Percentiles rank a stretch among this genome's conserved stretches.
These are phyloP conservation scores for Lithophane leautieri DNA, from an alignment of 2,888 invertebrate species.

Conservation along the genomic window DNA sequence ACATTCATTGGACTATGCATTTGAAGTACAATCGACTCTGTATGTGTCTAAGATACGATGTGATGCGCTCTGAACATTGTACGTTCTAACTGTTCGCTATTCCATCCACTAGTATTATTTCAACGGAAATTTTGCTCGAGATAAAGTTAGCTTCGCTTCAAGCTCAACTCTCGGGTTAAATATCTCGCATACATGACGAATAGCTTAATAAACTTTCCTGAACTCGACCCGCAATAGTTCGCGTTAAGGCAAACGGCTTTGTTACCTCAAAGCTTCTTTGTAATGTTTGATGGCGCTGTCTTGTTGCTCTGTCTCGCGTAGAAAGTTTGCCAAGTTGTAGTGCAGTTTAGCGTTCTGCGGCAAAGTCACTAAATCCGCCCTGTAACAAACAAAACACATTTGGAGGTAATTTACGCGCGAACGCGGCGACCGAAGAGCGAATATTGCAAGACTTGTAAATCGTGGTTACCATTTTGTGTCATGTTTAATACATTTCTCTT, in stretches of 20 bases:
- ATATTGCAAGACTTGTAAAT: conserved; percentile 74
- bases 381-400: conserved; percentile 90
- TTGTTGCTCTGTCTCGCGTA: conserved; percentile 93
- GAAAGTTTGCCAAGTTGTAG: conserved; percentile 97
- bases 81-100: conserved; percentile 12
- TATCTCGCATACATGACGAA: conserved; percentile 65
- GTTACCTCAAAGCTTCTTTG: conserved; percentile 94
- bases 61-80: not conserved
- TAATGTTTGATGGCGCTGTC: conserved; percentile 95
- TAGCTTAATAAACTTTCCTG: conserved; percentile 62
- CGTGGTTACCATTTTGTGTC: conserved; percentile 64
- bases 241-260: conserved; percentile 69
- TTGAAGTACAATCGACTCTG: conserved; percentile 12
- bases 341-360: conserved; percentile 98
- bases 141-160: conserved; percentile 44
- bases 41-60: not conserved
- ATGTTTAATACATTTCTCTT: conserved; percentile 64
- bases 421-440: conserved; percentile 73
- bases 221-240: conserved; percentile 58
- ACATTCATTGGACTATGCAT: conserved; percentile 35
- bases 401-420: conserved; percentile 78
- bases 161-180: conserved; percentile 49
- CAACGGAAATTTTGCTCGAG: conserved; percentile 43
- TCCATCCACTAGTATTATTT: conserved; percentile 39
- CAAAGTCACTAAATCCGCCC: conserved; percentile 94